phyloP scores from a whole-genome alignment of 2,113 vertebrate species.

The crab-eating macaque (Macaca fascicularis) region DNA sequence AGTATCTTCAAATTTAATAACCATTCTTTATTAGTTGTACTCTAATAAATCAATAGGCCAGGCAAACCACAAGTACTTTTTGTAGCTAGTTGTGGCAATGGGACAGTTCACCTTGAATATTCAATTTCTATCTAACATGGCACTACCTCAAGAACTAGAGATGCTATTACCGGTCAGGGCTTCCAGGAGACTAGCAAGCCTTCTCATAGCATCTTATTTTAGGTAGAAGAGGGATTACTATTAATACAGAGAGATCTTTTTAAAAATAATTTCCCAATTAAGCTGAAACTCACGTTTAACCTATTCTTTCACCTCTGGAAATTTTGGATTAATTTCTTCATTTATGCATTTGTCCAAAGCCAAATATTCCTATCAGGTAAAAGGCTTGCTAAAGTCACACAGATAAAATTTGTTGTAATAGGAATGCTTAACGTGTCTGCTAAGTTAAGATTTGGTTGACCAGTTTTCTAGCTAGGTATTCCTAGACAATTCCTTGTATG shows the following conservation, averaged over 20 bases:
- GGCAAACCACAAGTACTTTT: background rate
- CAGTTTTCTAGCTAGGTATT: background rate
- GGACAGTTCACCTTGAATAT: background rate
- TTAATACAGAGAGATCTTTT: background rate
- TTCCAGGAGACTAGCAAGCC: background rate
- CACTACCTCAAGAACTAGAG: background rate
- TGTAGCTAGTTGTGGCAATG: background rate
- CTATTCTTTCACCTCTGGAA: background rate
- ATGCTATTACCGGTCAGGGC: background rate
- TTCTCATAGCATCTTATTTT: background rate
- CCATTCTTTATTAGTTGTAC: background rate
- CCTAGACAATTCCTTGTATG: background rate
- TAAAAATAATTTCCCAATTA: background rate
- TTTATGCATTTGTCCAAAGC: background rate
- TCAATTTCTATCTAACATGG: background rate
- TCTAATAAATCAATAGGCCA: background rate
- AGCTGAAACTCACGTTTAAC: background rate
- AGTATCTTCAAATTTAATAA: background rate
- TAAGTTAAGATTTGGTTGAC: background rate
- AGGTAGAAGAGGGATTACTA: background rate
- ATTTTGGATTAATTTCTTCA: background rate
- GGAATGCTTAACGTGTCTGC: background rate
- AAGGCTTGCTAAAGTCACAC: background rate
- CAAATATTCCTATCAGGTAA: background rate
- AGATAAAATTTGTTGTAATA: background rate